Base-by-base conservation (phyloP, 1,140 invertebrate genomes). In the Eciton burchellii region DNA sequence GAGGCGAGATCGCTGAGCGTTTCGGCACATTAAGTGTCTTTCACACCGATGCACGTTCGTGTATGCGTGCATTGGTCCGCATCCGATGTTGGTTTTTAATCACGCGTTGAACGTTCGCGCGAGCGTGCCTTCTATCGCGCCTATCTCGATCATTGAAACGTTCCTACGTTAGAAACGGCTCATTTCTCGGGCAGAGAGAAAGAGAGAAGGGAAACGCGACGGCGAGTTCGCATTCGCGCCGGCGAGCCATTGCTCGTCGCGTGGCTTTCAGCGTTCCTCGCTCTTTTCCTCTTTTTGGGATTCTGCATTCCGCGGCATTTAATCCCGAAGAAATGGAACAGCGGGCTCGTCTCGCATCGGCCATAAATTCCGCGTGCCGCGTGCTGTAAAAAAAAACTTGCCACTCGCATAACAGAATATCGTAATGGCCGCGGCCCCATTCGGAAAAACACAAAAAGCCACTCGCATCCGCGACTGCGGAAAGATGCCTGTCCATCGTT, bases 31-130 rank as follows among this genome's bases (percentile, higher is more conserved):
- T 21, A 52, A 63, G 45, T 26, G 24, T 12, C 8, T 49, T 62
- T 12, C 56, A 59, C 4, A 66, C 24, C 16, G 63, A n/a, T 12
- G 0, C 2, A 57, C 21, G 35, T 29, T 11, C 26, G 11, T 0
- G 5, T 12, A 16, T 72, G 26, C 29, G 16, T 52, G n/a, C n/a
- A n/a, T 56, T 3, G 24, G 19, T 83, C 24, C 45, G n/a, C 73
- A 70, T 70, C 70, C 60, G 21, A 74, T 81, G 73, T 83, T 84
- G 71, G 74, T 84, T 84, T 86, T 84, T 87, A 87, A 87, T 84
- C 86, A 86, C 62, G 73, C 84, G 72, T 83, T 86, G 79, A 86
- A 82, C 60, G 70, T 85, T 87, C 83, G 60, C 62, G 43, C 49
- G 83, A 73, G 57, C 66, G 45, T 16, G 0, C 11, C 26, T 63